Base-by-base conservation (phyloP, 1,140 invertebrate species). In the Orius laevigatus region DNA sequence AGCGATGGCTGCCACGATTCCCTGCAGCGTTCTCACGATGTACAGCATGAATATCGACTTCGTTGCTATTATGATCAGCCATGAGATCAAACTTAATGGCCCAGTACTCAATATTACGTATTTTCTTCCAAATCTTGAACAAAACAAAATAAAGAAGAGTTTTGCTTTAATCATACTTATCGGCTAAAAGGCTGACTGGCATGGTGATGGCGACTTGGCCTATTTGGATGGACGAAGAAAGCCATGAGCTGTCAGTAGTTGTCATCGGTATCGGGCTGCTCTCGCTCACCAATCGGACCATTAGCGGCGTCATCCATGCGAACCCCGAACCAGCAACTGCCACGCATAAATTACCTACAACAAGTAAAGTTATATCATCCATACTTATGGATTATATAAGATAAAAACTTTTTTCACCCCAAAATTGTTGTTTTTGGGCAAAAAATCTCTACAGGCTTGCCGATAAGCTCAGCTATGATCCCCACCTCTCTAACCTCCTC, bases 1-100 rank as follows among this genome's bases (percentile, higher is more conserved):
- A 0, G 78, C 67, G 54, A 82, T 72, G 1, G 83, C 81, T 2
- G 81, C 69, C 3, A 71, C 74, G 6, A 86, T 57, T 15, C 87
- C 87, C 58, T 50, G 44, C 3, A 59, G 39, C 10, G 55, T 40
- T 14, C 52, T 44, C 11, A 47, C 51, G 0, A 54, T 19, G 36
- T 38, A 55, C 5, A 57, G 35, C 12, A 25, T 32, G 9, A 14
- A 3, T 9, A 50, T 18, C 15, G 46, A 33, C 19, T 20, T 42
- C 4, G 51, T 48, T 11, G 25, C 19, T 5, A 44, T 16, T 2
- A 81, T 78, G 10, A 84, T 59, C 63, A 76, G 69, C 49, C 64
- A 56, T 8, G 51, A 40, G 10, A 43, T 32, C 0, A 51, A 67
- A 0, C 75, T 64, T 8, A 66, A 67, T 9, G 65, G 66, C 3